A percentile compares a stretch with the other conserved stretches of the same genome.
Conservation (phyloP, 2,888 invertebrate species). For the Leptinotarsa rubiginosa region DNA sequence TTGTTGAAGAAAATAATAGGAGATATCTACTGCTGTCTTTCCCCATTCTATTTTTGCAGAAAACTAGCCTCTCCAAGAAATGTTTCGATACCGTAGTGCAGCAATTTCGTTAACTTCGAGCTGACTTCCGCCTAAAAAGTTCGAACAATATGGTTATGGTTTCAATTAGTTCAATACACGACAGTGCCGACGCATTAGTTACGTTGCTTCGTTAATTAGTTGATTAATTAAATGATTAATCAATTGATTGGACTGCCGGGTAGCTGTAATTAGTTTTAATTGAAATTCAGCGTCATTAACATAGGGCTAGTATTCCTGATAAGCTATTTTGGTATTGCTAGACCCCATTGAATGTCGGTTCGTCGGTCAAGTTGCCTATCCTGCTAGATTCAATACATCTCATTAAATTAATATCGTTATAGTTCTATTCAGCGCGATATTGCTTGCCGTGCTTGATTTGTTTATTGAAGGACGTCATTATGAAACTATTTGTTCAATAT, state of each 20-base stretch:
- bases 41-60: neutral
- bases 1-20: too few species aligned
- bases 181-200: slow-evolving; percentile 62
- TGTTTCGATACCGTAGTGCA: too few species aligned
- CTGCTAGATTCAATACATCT: slow-evolving; percentile 53
- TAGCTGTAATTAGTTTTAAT: slow-evolving; percentile 71
- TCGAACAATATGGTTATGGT: slow-evolving; percentile 45
- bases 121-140: slow-evolving; percentile 1
- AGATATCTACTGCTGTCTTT: too few species aligned
- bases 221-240: slow-evolving; percentile 67
- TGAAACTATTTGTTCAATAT: slow-evolving; percentile 29
- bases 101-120: neutral
- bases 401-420: slow-evolving; percentile 56
- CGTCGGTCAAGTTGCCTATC: slow-evolving; percentile 53
- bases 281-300: slow-evolving; percentile 78
- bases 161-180: slow-evolving; percentile 63
- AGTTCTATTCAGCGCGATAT: slow-evolving; percentile 31
- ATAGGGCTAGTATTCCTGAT: slow-evolving; percentile 53
- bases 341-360: slow-evolving; percentile 45
- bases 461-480: slow-evolving; percentile 26
- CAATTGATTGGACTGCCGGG: slow-evolving; percentile 66
- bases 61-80: neutral
- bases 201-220: slow-evolving; percentile 65
- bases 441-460: slow-evolving; percentile 17
- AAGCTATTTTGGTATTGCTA: slow-evolving; percentile 36